Evolutionary conservation across 2,797 vertebrate species (phyloP), one percentile per base, ranked within the genome.

Genomic region (Tapirus indicus): DNA sequence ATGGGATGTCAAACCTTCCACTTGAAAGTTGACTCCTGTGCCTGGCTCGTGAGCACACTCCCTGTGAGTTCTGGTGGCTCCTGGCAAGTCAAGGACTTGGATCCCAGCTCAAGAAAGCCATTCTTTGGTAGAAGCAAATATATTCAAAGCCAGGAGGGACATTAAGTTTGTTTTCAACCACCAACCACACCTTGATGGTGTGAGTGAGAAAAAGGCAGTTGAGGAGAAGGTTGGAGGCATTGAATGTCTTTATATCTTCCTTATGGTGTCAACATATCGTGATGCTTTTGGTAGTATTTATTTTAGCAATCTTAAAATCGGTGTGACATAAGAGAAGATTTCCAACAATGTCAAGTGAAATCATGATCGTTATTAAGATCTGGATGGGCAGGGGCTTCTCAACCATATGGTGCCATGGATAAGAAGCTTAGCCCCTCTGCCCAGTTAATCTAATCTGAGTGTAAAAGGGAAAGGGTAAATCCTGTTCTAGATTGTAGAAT

Each of bases 101-200:
- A 97, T 69, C 27, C 38, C 64, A 95, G 74, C 47, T 84, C 68
- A 14, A 80, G 38, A 16, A 95, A 74, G 8, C 29, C 44, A 52
- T 23, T 9, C 41, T 29, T 49, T 27, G 0, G 60, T 68, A 49
- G 38, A 96, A 78, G 17, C 54, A 92, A 68, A 87, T 8, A 16
- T 20, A 62, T 49, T 83, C 23, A 41, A 78, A 90, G 41, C 41
- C 62, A 62, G 23, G 18, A 56, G 54, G 8, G 21, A 94, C 88
- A 94, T 56, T 74, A 95, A 84, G 54, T 68, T 88, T 23, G 17
- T 88, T 97, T 91, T 94, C 44, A 93, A 13, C 32, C 29, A 74
- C 3, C 14, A 6, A 21, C 71, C 20, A 38, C 27, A 62, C 23
- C 71, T 94, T 86, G 60, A 18, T 86, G 54, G 21, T 80, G 5